Evolutionary conservation across 2,797 vertebrate genomes (phyloP), one percentile per base, ranked within the genome.

Genomic region (Limnodromus scolopaceus): DNA sequence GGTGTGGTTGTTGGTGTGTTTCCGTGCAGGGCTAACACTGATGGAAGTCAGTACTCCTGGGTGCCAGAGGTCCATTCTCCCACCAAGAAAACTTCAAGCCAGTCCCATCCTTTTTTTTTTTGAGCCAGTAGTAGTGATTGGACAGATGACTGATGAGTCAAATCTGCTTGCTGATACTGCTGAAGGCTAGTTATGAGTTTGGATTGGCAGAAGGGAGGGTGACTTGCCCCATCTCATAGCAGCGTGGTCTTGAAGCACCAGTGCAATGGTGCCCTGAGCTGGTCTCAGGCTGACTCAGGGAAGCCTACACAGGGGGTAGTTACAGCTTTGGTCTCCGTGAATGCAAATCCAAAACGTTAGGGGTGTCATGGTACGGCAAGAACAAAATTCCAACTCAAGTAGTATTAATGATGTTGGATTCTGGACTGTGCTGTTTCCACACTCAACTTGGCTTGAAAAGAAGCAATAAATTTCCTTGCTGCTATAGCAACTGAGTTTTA

Each of bases 401-500:
- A 43, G 13, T 53, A 46, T 58, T 82, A 76, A 24, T 36, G 41
- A 39, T 64, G 12, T 23, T 90, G 39, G 25, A 36, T 82, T 89
- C 28, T 45, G 27, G 16, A 30, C 14, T 76, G 38, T 87, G 25
- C 18, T 69, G 8, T 46, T 81, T 58, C 65, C 38, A 46, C 38
- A 60, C 9, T 70, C 3, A 27, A 10, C 22, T 53, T 45, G 54
- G 9, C 4, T 15, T 64, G 45, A 68, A 92, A 88, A 77, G 68
- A 74, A 89, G 39, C 4, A 63, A 14, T 25, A 10, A 0, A 1
- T 55, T 86, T 77, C 27, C 54, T 38, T 93, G 92, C 77, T 95
- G 87, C 89, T 75, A 53, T 57, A 89, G 74, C 66, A 95, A 91
- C 77, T 34, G 74, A 75, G 9, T 81, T 86, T 86, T 88, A 75